Percentiles rank a stretch among this genome's conserved stretches.
Conservation (phyloP, 2,888 invertebrate genomes). For the Apamea anceps region DNA sequence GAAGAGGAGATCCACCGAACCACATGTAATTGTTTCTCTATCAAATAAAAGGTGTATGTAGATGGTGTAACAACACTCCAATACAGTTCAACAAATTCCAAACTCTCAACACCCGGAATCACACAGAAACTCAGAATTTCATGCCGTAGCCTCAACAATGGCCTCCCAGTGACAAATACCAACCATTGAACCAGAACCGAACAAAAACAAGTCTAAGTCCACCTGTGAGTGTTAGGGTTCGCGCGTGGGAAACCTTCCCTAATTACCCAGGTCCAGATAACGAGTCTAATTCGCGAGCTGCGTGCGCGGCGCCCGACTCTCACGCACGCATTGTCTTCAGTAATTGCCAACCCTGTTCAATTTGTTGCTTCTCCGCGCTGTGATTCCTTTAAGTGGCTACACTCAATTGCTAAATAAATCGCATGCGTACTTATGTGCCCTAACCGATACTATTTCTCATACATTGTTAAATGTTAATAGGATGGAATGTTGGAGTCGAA, state of each 20-base stretch:
- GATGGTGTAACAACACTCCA: background rate
- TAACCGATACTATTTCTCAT: conserved; percentile 72
- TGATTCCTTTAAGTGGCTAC: conserved; percentile 90
- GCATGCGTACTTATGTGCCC: conserved; percentile 74
- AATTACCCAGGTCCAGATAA: conserved; percentile 87
- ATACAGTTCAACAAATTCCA: background rate
- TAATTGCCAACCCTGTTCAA: conserved; percentile 90
- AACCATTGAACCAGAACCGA: conserved; percentile 51
- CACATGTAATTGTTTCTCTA: background rate
- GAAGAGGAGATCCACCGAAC: background rate
- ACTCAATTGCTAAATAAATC: conserved; percentile 89
- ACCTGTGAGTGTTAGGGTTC: conserved; percentile 75
- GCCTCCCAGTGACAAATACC: conserved; percentile 37
- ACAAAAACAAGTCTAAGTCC: conserved; percentile 65
- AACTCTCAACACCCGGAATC: background rate
- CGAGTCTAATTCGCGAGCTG: conserved; percentile 89
- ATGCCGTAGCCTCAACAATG: conserved; percentile 6
- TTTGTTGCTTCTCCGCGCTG: conserved; percentile 88
- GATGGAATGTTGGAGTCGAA: conserved; percentile 63
- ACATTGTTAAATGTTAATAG: conserved; percentile 71
- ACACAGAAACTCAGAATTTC: background rate
- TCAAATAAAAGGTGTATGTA: background rate
- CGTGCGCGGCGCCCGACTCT: conserved; percentile 87
- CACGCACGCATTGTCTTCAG: conserved; percentile 90
- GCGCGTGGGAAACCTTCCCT: conserved; percentile 88